Percentiles rank a stretch among this genome's conserved stretches.
Conservation (phyloP, 2,113 vertebrate species). For the cattle (Bos taurus) region ARS-UCD2.0 NC_037328.1:93510001-93510500, state of each 20-base stretch:
- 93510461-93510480: not conserved
- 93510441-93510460: not conserved
- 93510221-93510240: not conserved
- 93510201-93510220: not conserved
- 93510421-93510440: not conserved
- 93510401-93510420: not conserved
- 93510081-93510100: not conserved
- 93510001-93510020: not conserved
- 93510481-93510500: not conserved
- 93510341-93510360: not conserved
- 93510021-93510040: fast-evolving
- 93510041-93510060: not conserved
- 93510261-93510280: not conserved
- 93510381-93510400: not conserved
- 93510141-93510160: not conserved
- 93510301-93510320: not conserved
- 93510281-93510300: not conserved
- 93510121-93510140: not conserved
- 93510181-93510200: not conserved
- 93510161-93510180: not conserved
- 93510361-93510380: not conserved
- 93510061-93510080: not conserved
- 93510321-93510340: not conserved
- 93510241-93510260: not conserved
- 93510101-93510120: not conserved